Conservation (phyloP, 1,140 invertebrate genomes). For the Drosophila ananassae region DNA sequence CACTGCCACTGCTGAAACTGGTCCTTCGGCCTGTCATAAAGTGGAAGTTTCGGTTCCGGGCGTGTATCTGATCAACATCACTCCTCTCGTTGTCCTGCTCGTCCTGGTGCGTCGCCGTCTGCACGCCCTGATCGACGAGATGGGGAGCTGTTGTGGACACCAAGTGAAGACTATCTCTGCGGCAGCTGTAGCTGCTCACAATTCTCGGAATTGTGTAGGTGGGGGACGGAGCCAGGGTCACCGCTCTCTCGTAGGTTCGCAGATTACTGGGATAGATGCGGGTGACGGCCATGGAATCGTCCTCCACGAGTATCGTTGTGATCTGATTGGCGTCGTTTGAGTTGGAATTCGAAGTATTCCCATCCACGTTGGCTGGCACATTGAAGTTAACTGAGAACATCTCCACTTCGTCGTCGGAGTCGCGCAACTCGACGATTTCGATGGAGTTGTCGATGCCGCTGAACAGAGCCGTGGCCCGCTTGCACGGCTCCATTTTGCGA, state of each 20-base stretch:
- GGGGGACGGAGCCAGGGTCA: slow-evolving; percentile 14
- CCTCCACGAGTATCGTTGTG: slow-evolving; percentile 30
- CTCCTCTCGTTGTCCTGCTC: neutral
- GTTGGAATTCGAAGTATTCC: slow-evolving; percentile 52
- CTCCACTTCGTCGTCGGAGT: slow-evolving; percentile 68
- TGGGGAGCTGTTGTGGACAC: slow-evolving; percentile 59
- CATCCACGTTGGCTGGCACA: slow-evolving; percentile 67
- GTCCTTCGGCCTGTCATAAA: slow-evolving; percentile 12
- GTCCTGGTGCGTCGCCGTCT: slow-evolving; percentile 39
- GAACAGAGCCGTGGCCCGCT: slow-evolving; percentile 59
- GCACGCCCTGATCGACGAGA: slow-evolving; percentile 61
- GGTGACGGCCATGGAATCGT: slow-evolving; percentile 60
- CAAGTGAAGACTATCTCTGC: slow-evolving; percentile 59
- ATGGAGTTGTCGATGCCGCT: slow-evolving; percentile 57
- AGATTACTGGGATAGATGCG: slow-evolving; percentile 69
- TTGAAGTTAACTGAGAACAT: slow-evolving; percentile 68
- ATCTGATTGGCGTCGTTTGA: slow-evolving; percentile 32
- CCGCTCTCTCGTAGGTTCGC: slow-evolving; percentile 57
- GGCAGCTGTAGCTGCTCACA: slow-evolving; percentile 68
- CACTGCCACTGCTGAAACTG: slow-evolving; percentile 8
- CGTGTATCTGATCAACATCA: neutral
- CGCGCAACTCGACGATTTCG: slow-evolving; percentile 64
- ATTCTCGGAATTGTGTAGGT: slow-evolving; percentile 65
- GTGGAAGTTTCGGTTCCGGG: slow-evolving; percentile 1
- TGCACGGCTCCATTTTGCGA: slow-evolving; percentile 57